A percentile compares a stretch with the other conserved stretches of the same genome.
Evolutionary conservation across 92 coral and sea anemone species (phyloP).

Genomic region (Palythoa heliodiscus): DNA sequence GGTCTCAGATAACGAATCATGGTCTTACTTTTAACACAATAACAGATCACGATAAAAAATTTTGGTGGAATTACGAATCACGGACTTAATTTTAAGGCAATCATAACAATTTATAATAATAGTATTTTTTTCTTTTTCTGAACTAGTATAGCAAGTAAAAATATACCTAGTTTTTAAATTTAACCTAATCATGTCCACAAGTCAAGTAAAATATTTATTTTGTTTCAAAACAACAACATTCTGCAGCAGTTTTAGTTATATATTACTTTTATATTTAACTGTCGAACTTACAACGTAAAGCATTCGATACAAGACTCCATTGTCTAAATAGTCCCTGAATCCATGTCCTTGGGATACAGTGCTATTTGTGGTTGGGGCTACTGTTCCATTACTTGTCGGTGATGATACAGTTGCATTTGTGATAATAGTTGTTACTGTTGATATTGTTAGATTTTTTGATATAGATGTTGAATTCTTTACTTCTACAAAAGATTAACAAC

Average conservation of each 20-base stretch:
- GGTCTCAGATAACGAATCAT: no score
- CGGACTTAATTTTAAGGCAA: no score
- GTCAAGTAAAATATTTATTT: no score
- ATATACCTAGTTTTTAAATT: no score
- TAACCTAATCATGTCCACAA: no score
- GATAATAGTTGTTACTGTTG: neutral
- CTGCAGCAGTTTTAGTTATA: neutral
- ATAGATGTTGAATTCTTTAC: neutral
- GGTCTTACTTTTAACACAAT: no score
- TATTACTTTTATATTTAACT: neutral
- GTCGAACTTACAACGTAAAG: conserved; percentile 71
- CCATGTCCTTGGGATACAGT: conserved; percentile 6
- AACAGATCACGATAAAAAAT: no score
- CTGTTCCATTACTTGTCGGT: conserved; percentile 2
- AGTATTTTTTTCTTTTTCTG: no score
- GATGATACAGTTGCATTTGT: neutral
- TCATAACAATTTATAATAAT: no score
- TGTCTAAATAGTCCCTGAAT: conserved; percentile 22
- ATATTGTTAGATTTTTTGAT: conserved; percentile 12
- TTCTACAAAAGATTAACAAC: neutral
- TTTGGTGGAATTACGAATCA: no score
- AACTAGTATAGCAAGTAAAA: no score
- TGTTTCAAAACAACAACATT: no score
- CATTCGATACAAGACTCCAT: conserved; percentile 72
- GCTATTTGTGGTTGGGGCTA: neutral